Conservation (phyloP, 2,888 invertebrate genomes). For the Loripinus fragilis region DNA sequence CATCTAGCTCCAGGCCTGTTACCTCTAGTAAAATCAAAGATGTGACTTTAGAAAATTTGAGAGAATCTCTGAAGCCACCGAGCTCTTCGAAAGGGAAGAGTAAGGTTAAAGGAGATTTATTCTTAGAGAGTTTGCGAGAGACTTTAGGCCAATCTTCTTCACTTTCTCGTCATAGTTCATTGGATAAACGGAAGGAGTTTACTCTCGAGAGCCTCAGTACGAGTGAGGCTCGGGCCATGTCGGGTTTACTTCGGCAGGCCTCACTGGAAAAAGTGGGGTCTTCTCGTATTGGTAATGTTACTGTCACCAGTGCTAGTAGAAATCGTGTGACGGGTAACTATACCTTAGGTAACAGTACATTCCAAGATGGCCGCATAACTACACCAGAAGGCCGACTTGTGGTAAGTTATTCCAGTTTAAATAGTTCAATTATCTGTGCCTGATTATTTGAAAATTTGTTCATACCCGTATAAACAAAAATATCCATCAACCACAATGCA, state of each 20-base stretch:
- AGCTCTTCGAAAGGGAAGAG: constrained; percentile 67
- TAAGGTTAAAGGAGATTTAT: constrained; percentile 58
- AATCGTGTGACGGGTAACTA: constrained; percentile 76
- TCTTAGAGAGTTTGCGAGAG: constrained; percentile 69
- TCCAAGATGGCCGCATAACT: constrained; percentile 72
- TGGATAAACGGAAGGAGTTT: constrained; percentile 76
- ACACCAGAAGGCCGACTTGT: constrained; percentile 79
- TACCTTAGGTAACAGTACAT: constrained; percentile 68
- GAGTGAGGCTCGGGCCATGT: constrained; percentile 81
- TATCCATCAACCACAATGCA: too few species aligned
- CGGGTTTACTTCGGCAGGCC: constrained; percentile 80
- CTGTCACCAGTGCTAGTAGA: constrained; percentile 80
- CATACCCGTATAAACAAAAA: too few species aligned
- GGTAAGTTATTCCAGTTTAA: constrained; percentile 69
- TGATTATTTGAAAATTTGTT: too few species aligned
- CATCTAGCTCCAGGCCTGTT: constrained; percentile 56
- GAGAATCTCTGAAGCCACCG: constrained; percentile 67
- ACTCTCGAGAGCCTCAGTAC: constrained; percentile 80
- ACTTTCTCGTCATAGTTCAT: constrained; percentile 71
- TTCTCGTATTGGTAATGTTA: constrained; percentile 78
- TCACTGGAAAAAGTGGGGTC: constrained; percentile 81
- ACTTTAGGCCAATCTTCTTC: constrained; percentile 71
- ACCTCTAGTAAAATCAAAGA: constrained; percentile 69
- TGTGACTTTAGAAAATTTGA: constrained; percentile 69
- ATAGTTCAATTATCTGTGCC: too few species aligned